Percentiles rank a stretch among this genome's conserved stretches.
Evolutionary conservation across 2,888 invertebrate species (phyloP).

Genomic region (Apoda limacodes): DNA sequence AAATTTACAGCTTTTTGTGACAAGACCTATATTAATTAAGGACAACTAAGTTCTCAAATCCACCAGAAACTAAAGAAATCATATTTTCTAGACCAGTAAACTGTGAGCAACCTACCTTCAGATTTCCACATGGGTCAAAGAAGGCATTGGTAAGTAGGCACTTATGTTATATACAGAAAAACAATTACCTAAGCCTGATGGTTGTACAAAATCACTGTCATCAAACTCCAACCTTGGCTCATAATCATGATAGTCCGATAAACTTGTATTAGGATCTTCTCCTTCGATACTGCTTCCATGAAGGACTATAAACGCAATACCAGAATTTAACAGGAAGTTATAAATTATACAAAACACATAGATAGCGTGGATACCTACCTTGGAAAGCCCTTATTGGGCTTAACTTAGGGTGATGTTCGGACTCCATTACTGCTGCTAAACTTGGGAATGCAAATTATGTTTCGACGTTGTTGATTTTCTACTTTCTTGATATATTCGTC

Average conservation of each 20-base stretch:
- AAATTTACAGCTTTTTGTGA: no score
- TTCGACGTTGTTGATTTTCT: no score
- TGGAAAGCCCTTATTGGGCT: slow-evolving; percentile 57
- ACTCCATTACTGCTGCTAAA: slow-evolving; percentile 41
- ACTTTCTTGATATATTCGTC: slow-evolving; percentile 4
- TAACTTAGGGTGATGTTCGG: slow-evolving; percentile 50
- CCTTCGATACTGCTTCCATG: slow-evolving; percentile 51
- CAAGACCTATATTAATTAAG: no score
- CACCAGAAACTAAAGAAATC: no score
- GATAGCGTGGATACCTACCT: no score
- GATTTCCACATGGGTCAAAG: no score
- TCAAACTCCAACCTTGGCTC: slow-evolving; percentile 97
- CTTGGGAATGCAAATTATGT: no score
- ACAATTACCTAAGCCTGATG: slow-evolving; percentile 75
- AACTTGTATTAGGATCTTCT: slow-evolving; percentile 86
- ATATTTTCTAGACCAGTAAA: no score
- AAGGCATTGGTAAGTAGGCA: no score
- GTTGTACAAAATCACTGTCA: slow-evolving; percentile 87
- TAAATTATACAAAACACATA: slow-evolving; percentile 7
- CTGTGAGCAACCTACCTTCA: no score
- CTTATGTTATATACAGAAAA: no score
- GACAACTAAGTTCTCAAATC: no score
- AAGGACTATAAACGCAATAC: slow-evolving; percentile 33
- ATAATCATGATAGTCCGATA: slow-evolving; percentile 92
- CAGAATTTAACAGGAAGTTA: slow-evolving; percentile 15